Base-by-base conservation (phyloP, 2,113 vertebrate genomes). In the Nycticebus coucang region DNA sequence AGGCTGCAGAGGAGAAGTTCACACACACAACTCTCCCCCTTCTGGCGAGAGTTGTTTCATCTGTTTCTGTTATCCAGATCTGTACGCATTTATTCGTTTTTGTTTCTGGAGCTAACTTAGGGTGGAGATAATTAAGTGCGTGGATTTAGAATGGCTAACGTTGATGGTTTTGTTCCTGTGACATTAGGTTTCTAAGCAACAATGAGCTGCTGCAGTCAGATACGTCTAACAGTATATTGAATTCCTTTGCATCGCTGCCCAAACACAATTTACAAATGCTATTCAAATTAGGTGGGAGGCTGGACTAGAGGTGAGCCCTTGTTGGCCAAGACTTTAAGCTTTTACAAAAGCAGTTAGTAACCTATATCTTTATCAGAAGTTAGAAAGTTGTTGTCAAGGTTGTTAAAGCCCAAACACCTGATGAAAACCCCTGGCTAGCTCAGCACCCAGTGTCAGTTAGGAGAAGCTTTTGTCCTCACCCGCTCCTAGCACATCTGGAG, bases 171-270 rank as follows among this genome's bases (percentile, higher is more conserved):
- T 2, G 0, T 75, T 83, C 83, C 87, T 97, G 69, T 60, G 77
- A 87, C 92, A 71, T 96, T 81, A 96, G 79, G 95, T 97, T 96
- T 84, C 75, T 41, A 85, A 94, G 93, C 95, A 89, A 96, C 91
- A 93, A 59, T 22, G 84, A 96, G 66, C 71, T 77, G 83, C 89
- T 92, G 80, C 64, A 75, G 86, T 93, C 89, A 81, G 79, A 74
- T 35, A 53, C 7, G n/a, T 74, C 92, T 89, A 50, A 50, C 18
- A 30, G 77, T 41, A 26, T 71, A 93, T 22, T 45, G 64, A 93
- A 87, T 96, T 64, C 93, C 75, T 85, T 89, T 0, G 5, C 41
- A 55, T 89, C 62, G 71, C 5, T 19, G 84, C 66, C 96, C 74
- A 59, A 87, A 89, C 30, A 24, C n/a, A 91, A 93, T 84, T 93